A percentile compares a stretch with the other conserved stretches of the same genome.
Evolutionary conservation across 2,113 vertebrate genomes (phyloP).

Genomic region (Thalassoma bifasciatum): DNA sequence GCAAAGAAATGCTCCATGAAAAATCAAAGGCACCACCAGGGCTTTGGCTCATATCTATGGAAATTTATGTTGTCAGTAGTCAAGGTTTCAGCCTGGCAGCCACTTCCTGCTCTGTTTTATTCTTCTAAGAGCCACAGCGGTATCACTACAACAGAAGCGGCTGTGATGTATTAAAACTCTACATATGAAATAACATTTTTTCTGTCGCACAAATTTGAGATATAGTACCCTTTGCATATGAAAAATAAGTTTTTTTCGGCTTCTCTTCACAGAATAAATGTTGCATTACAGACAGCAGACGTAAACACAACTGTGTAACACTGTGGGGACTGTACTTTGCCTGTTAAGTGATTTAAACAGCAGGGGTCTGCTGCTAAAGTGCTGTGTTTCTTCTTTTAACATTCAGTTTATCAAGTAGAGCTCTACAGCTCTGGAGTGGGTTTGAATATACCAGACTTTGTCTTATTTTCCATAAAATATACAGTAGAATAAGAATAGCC

Average conservation of each 20-base stretch:
- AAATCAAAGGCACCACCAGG: slow-evolving; percentile 51
- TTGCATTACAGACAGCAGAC: not conserved
- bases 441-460: too few species aligned
- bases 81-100: slow-evolving; percentile 22
- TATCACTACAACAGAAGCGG: not conserved
- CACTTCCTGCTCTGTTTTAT: slow-evolving; percentile 19
- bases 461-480: too few species aligned
- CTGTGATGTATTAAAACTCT: not conserved
- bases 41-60: slow-evolving; percentile 72
- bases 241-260: too few species aligned
- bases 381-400: slow-evolving; percentile 15
- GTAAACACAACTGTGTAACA: not conserved
- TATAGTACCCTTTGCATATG: not conserved
- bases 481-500: too few species aligned
- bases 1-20: slow-evolving; percentile 56
- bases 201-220: not conserved
- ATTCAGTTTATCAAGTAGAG: not conserved
- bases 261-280: not conserved
- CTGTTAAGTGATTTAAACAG: slow-evolving; percentile 20
- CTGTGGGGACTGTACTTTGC: not conserved
- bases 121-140: slow-evolving; percentile 21
- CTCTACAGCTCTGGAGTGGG: not conserved
- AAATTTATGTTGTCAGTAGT: slow-evolving; percentile 65
- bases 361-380: slow-evolving; percentile 8
- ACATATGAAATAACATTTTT: not conserved